Conservation (phyloP, 2,797 vertebrate species). For the Leuciscus waleckii region DNA sequence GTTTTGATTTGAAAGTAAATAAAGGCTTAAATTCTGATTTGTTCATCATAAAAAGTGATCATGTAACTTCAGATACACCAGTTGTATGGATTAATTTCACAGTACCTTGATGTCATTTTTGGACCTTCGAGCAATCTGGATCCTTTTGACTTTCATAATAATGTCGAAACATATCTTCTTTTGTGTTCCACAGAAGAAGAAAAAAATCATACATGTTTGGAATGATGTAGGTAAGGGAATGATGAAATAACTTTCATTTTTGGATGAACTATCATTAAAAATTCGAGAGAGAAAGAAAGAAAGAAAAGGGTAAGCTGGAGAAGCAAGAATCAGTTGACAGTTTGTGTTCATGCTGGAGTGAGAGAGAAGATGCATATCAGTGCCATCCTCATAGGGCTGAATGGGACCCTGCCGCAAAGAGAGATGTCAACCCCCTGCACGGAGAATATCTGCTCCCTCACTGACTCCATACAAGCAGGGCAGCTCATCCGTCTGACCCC, state of each 20-base stretch:
- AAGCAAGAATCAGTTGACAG: conserved; percentile 14
- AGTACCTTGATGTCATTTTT: neutral
- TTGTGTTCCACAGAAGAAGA: neutral
- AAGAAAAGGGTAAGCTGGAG: conserved; percentile 9
- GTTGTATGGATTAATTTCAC: neutral
- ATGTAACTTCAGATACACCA: neutral
- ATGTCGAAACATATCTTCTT: neutral
- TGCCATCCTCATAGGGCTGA: conserved; percentile 65
- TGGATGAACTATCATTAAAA: neutral
- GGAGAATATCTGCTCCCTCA: conserved; percentile 62
- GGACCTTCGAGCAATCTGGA: neutral
- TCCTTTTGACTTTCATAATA: neutral
- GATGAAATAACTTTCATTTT: neutral
- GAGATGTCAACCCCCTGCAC: conserved; percentile 63
- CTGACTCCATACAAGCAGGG: conserved; percentile 66
- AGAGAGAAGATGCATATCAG: conserved; percentile 38
- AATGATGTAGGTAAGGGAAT: neutral
- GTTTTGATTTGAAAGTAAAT: neutral
- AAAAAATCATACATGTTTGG: neutral
- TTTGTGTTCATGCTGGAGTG: conserved; percentile 14
- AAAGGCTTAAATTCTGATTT: neutral
- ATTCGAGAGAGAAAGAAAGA: neutral
- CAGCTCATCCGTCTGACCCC: conserved; percentile 66
- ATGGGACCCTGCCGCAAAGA: conserved; percentile 58
- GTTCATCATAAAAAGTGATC: neutral